Evolutionary conservation across 2,888 invertebrate genomes (phyloP).

Genomic region (Leptothorax acervorum): DNA sequence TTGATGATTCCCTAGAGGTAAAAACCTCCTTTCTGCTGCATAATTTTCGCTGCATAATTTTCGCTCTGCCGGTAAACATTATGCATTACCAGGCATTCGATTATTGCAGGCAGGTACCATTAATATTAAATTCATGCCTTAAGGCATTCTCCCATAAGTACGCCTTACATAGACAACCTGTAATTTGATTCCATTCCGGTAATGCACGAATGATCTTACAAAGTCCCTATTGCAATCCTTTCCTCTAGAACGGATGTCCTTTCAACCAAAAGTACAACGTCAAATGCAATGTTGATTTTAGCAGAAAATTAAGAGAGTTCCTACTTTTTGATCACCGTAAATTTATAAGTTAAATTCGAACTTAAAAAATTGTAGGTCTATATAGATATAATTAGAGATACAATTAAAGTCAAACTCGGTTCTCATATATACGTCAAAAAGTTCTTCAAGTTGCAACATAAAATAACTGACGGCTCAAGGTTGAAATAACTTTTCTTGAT

Average conservation of each 20-base stretch:
- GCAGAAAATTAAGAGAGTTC: not conserved
- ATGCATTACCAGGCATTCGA: conserved; percentile 30
- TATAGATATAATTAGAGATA: not conserved
- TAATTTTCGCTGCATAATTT: conserved; percentile 19
- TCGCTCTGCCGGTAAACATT: conserved; percentile 16
- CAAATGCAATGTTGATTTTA: not conserved
- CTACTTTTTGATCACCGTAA: not conserved
- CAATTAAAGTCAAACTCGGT: not conserved
- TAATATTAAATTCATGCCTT: conserved; percentile 43
- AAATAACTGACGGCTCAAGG: not conserved
- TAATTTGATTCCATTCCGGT: conserved; percentile 44
- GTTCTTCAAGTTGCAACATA: not conserved
- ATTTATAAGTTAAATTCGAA: not conserved
- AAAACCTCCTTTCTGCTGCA: not conserved
- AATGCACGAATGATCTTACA: conserved; percentile 39
- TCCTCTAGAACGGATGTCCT: not conserved
- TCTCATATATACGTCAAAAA: not conserved
- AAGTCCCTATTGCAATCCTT: not conserved
- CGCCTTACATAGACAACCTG: conserved; percentile 23
- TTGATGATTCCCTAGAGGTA: conserved; percentile 18
- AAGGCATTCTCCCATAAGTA: conserved; percentile 10
- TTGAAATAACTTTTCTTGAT: not conserved
- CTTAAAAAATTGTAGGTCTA: not conserved
- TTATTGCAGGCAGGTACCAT: conserved; percentile 34
- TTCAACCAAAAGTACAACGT: not conserved